A percentile compares a stretch with the other conserved stretches of the same genome.
phyloP scores from a whole-genome alignment of 2,113 vertebrate species.

The Brachionichthys hirsutus region DNA sequence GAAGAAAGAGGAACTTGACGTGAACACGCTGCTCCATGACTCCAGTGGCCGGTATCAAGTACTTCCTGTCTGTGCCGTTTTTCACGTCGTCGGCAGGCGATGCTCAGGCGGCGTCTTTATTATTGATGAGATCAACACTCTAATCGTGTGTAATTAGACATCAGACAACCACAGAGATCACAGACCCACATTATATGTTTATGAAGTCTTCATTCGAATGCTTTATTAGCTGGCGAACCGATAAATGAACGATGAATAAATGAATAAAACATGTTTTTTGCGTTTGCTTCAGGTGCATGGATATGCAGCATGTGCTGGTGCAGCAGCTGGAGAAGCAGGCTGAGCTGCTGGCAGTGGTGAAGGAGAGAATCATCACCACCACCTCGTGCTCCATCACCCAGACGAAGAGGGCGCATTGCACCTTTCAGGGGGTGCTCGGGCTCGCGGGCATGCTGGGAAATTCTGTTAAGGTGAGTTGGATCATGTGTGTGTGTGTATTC shows the following conservation, averaged over 20 bases:
- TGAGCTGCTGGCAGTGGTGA: constrained; percentile 83
- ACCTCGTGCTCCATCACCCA: constrained; percentile 78
- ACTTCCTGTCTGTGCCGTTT: background rate
- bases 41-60: constrained; percentile 76
- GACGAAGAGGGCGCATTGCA: constrained; percentile 69
- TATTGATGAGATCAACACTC: constrained; percentile 2
- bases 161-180: background rate
- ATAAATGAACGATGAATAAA: background rate
- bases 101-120: background rate
- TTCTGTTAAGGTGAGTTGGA: constrained; percentile 73
- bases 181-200: no score
- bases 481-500: background rate
- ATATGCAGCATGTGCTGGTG: constrained; percentile 80
- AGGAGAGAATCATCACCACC: constrained; percentile 86
- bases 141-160: background rate
- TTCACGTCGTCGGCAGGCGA: background rate
- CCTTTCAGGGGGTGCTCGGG: constrained; percentile 62
- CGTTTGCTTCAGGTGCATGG: constrained; percentile 69
- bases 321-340: constrained; percentile 78
- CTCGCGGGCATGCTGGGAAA: constrained; percentile 56
- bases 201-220: no score
- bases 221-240: no score
- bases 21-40: constrained; percentile 82
- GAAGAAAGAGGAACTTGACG: constrained; percentile 84
- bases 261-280: no score